These are phyloP conservation scores for Harpalus rubripes DNA, from an alignment of 2,888 invertebrate genomes.

Conservation along the genomic window DNA sequence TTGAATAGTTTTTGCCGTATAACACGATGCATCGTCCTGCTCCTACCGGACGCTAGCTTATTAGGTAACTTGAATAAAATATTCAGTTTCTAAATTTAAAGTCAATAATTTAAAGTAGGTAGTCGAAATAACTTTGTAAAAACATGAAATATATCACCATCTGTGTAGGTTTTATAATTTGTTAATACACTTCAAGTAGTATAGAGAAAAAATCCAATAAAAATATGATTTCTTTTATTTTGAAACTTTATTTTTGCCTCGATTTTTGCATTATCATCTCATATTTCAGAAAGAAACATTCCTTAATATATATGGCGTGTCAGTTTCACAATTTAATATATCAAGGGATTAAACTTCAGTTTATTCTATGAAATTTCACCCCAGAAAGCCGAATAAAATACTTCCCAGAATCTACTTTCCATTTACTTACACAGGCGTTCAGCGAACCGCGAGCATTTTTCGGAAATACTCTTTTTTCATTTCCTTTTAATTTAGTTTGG, in stretches of 20 bases:
- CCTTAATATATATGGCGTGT: neutral
- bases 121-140: too few relatives aligned
- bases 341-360: constrained; percentile 4
- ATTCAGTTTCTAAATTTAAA: too few relatives aligned
- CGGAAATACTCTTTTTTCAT: constrained; percentile 1
- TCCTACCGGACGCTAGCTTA: too few relatives aligned
- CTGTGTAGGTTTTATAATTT: too few relatives aligned
- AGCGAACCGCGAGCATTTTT: neutral
- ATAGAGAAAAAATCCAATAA: too few relatives aligned
- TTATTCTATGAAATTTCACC: neutral
- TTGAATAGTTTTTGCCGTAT: too few relatives aligned
- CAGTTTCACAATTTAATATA: constrained; percentile 5
- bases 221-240: neutral
- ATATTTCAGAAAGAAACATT: neutral
- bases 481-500: constrained; percentile 22
- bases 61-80: too few relatives aligned
- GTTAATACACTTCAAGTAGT: too few relatives aligned
- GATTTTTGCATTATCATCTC: neutral
- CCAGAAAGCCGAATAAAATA: neutral
- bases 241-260: neutral
- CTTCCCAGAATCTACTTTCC: neutral
- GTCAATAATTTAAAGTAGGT: too few relatives aligned
- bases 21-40: too few relatives aligned
- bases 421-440: neutral
- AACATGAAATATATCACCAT: too few relatives aligned